Percentiles rank a stretch among this genome's conserved stretches.
Conservation (phyloP, 2,797 vertebrate genomes). For the Erpetoichthys calabaricus region DNA sequence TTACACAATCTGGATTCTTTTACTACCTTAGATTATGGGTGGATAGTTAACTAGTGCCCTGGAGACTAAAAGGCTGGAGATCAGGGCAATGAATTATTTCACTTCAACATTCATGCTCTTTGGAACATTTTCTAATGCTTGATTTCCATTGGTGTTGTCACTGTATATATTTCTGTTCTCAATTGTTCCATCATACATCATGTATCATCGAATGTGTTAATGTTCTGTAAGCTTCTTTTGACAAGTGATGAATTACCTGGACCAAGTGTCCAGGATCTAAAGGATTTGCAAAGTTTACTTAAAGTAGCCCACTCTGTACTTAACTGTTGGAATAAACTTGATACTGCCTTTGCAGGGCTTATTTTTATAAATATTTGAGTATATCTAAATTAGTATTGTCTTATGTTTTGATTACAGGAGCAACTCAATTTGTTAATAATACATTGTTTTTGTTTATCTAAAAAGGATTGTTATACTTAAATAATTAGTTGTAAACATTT, state of each 20-base stretch:
- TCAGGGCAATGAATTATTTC: background rate
- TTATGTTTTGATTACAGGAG: background rate
- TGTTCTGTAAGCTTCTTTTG: conserved; percentile 42
- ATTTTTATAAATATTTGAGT: conserved; percentile 1
- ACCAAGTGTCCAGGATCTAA: conserved; percentile 59
- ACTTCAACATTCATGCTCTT: background rate
- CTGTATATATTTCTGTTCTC: background rate
- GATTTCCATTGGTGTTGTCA: background rate
- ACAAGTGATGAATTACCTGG: conserved; percentile 50
- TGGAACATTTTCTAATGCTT: conserved; percentile 2
- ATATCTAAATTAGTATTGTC: background rate
- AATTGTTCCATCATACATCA: background rate
- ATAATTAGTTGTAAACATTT: background rate
- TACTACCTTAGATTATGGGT: background rate
- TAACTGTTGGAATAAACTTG: conserved; percentile 55
- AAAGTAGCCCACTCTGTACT: conserved; percentile 47
- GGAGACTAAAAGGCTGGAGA: background rate
- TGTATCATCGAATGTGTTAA: conserved; percentile 27
- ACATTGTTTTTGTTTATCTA: too few relatives aligned
- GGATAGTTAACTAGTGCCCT: background rate
- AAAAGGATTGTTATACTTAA: background rate
- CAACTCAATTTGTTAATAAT: too few relatives aligned
- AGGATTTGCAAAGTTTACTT: conserved; percentile 55
- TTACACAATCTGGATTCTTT: background rate
- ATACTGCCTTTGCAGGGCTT: conserved; percentile 6